Base-by-base conservation (phyloP, 2,888 invertebrate genomes). In the Oligia strigilis region DNA sequence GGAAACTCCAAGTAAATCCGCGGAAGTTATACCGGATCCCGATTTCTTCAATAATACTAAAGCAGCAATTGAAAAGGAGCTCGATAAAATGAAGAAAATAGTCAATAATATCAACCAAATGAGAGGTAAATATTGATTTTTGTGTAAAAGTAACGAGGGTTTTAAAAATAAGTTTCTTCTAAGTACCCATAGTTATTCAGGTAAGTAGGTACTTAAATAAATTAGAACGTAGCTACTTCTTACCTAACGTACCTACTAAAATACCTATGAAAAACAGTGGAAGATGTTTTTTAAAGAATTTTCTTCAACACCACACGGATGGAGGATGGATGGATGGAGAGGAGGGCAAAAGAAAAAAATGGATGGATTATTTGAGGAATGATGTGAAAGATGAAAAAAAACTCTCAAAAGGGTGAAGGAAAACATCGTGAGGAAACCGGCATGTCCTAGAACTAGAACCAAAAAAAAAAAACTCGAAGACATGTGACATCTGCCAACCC, bases 61-160 rank as follows among this genome's bases (percentile, higher is more conserved):
- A 89, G 85, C 81, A 55, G 86, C 88, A 19, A 95, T 96, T 72
- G 95, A 95, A 82, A 93, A 92, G 70, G 93, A 94, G 70, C 88
- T 96, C 46, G 92, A 93, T 6, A 92, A 92, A 84, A 88, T 96
- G 87, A 95, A 95, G 90, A 95, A 95, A 91, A 91, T 94, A 71
- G 92, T 94, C 3, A 94, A 96, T 76, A 92, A 89, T 62, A 89
- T 96, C 4, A 96, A 93, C 84, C 94, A 95, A 91, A 94, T 96
- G 93, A 92, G 96, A 94, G 96, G 67, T 77, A 46, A 46, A 46
- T 29, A 60, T 49, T 29, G 14, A 65, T 55, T 52, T 52, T 77
- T 43, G 5, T 70, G 19, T 13, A 46, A 23, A 65, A 11, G 3
- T 58, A 43, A 13, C 0, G 69, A 46, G 23, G 14, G 23, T 36